Evolutionary conservation across 2,888 invertebrate genomes (phyloP).

Genomic region (Apotomis betuletana): DNA sequence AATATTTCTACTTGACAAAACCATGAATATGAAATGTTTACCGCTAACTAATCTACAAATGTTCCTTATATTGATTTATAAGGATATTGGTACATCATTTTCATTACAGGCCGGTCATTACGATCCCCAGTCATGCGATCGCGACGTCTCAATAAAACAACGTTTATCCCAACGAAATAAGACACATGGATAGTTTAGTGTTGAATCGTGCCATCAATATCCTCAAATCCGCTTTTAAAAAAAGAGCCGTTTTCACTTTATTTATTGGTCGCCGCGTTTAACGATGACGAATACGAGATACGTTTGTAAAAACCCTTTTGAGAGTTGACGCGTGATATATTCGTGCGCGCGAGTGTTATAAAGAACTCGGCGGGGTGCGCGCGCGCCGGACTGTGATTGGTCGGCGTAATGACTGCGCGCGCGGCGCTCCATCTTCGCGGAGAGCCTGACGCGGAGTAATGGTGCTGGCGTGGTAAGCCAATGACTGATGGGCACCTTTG

Average conservation of each 20-base stretch:
- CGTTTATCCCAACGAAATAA: slow-evolving; percentile 35
- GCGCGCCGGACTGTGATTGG: slow-evolving; percentile 73
- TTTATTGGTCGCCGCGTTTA: slow-evolving; percentile 70
- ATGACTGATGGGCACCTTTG: slow-evolving; percentile 80
- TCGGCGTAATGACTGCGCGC: slow-evolving; percentile 68
- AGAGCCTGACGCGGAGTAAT: slow-evolving; percentile 74
- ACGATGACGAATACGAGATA: slow-evolving; percentile 83
- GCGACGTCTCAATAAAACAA: slow-evolving; percentile 37
- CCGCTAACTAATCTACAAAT: slow-evolving; percentile 37
- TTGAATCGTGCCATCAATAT: slow-evolving; percentile 65
- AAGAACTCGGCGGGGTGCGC: slow-evolving; percentile 80
- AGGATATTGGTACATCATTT: slow-evolving; percentile 40
- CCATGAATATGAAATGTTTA: slow-evolving; percentile 37
- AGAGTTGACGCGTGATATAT: slow-evolving; percentile 79
- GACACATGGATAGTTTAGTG: slow-evolving; percentile 18
- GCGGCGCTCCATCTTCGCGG: slow-evolving; percentile 63
- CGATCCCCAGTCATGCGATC: slow-evolving; percentile 41
- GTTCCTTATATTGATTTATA: slow-evolving; percentile 37
- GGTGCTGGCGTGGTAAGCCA: slow-evolving; percentile 69
- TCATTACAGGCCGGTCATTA: slow-evolving; percentile 37
- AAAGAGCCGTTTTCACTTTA: slow-evolving; percentile 69
- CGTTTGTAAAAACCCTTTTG: slow-evolving; percentile 76
- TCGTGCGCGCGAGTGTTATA: slow-evolving; percentile 71
- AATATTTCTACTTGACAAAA: slow-evolving; percentile 40
- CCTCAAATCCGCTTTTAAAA: slow-evolving; percentile 68